These are phyloP conservation scores for Epizoanthus illoricatus DNA, from an alignment of 92 coral and sea anemone species.

Conservation along the genomic window DNA sequence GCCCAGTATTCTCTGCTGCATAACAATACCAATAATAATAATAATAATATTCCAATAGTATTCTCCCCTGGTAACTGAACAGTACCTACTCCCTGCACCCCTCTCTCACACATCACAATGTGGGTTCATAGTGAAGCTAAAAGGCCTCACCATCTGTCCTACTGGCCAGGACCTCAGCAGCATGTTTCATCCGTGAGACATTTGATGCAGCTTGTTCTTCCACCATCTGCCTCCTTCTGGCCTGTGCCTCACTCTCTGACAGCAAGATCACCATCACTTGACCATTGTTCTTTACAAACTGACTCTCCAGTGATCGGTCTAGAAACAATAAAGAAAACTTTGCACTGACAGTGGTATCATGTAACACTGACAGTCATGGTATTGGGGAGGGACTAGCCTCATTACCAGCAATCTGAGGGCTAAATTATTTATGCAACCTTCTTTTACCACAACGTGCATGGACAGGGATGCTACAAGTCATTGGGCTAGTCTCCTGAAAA, in stretches of 20 bases:
- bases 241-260: constrained; percentile 61
- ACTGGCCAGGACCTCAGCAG: constrained; percentile 88
- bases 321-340: not conserved
- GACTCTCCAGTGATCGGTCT: constrained; percentile 78
- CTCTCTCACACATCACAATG: no score
- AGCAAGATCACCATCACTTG: constrained; percentile 76
- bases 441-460: no score
- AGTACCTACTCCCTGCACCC: no score
- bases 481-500: no score
- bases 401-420: not conserved
- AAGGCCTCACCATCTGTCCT: constrained; percentile 76
- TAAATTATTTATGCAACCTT: no score
- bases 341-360: not conserved
- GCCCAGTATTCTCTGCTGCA: no score
- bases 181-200: constrained; percentile 76
- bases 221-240: constrained; percentile 42
- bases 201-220: constrained; percentile 64
- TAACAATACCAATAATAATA: no score
- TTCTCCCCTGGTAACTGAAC: no score
- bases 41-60: no score
- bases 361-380: not conserved
- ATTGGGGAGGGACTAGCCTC: not conserved
- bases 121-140: not conserved
- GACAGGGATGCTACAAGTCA: no score
- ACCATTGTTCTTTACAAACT: constrained; percentile 73